These are phyloP conservation scores for Euclidia mi DNA, from an alignment of 2,888 invertebrate genomes.

Conservation along the genomic window DNA sequence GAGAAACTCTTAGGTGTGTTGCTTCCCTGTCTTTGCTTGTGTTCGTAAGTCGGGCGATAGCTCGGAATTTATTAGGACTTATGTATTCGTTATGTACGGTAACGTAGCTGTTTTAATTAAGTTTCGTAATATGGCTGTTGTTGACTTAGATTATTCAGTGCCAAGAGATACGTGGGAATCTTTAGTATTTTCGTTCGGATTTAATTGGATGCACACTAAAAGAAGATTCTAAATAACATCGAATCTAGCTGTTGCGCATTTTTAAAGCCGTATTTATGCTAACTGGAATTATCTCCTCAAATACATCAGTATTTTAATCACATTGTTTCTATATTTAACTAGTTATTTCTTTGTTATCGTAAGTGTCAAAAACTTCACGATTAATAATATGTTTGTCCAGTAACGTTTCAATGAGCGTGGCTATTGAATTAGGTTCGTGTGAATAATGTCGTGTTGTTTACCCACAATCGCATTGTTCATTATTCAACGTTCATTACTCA, in stretches of 20 bases:
- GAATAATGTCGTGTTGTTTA: constrained; percentile 57
- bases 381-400: constrained; percentile 26
- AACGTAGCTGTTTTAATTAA: constrained; percentile 22
- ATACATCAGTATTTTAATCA: no score
- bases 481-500: constrained; percentile 62
- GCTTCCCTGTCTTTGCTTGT: constrained; percentile 23
- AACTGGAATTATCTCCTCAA: no score
- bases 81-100: constrained; percentile 20
- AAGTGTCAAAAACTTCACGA: constrained; percentile 6
- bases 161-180: constrained; percentile 1
- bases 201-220: background rate
- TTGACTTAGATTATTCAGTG: constrained; percentile 14
- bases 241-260: no score
- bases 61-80: constrained; percentile 23
- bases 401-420: constrained; percentile 43
- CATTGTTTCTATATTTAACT: no score
- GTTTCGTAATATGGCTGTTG: constrained; percentile 11
- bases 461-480: constrained; percentile 50
- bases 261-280: no score
- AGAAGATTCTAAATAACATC: no score
- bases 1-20: constrained; percentile 52
- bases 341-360: background rate
- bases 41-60: constrained; percentile 16
- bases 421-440: constrained; percentile 52
- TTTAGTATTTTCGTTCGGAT: background rate